Percentiles rank a stretch among this genome's conserved stretches.
Conservation (phyloP, 1,140 invertebrate species). For the Hycleus phaleratus region DNA sequence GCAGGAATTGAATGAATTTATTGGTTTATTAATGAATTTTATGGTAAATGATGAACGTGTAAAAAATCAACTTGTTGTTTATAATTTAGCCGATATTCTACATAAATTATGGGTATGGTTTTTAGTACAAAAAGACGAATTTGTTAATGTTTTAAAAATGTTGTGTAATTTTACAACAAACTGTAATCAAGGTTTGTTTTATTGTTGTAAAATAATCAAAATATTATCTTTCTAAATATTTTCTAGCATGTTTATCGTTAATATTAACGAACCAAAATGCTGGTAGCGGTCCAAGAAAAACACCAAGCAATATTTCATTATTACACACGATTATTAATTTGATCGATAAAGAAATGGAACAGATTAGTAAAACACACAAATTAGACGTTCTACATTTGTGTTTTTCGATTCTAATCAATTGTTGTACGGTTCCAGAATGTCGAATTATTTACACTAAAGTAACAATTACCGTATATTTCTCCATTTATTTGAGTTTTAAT, state of each 20-base stretch:
- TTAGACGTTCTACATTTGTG: conserved; percentile 40
- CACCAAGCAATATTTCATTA: conserved; percentile 44
- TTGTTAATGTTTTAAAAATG: conserved; percentile 43
- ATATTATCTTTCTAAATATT: neutral
- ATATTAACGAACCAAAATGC: conserved; percentile 45
- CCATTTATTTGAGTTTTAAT: no score
- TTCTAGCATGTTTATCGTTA: conserved; percentile 45
- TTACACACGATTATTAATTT: conserved; percentile 44
- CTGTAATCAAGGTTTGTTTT: conserved; percentile 26
- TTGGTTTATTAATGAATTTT: conserved; percentile 48
- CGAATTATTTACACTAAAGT: conserved; percentile 47
- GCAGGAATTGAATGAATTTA: conserved; percentile 41
- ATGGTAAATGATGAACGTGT: conserved; percentile 38
- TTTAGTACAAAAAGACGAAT: conserved; percentile 38
- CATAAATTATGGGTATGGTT: conserved; percentile 52
- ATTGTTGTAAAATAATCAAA: conserved; percentile 27
- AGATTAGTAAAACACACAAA: conserved; percentile 40
- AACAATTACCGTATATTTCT: conserved; percentile 7
- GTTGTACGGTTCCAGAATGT: conserved; percentile 45
- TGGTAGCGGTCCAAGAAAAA: conserved; percentile 47
- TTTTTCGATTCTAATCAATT: conserved; percentile 46
- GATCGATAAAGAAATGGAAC: conserved; percentile 45
- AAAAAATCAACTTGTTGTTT: conserved; percentile 39
- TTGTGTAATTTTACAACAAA: conserved; percentile 48
- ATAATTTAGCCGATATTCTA: conserved; percentile 45